Percentiles rank a stretch among this genome's conserved stretches.
Conservation (phyloP, 37 sponge, comb jelly and placozoan species). For the Geodia barretti region DNA sequence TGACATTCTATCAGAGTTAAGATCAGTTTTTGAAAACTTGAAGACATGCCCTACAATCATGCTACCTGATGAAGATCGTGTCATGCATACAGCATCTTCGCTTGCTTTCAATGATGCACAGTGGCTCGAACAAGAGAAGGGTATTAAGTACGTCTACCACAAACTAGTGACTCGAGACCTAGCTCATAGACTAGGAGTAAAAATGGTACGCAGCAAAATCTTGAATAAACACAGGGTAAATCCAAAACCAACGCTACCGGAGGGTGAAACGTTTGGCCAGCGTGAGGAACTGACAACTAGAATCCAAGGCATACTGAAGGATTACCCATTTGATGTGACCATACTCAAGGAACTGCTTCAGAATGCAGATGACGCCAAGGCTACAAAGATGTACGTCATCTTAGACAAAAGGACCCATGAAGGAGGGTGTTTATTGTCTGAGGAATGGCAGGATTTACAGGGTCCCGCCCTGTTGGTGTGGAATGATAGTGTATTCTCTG, state of each 20-base stretch:
- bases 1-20: neutral
- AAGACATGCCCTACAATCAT: neutral
- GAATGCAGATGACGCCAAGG: conserved; percentile 85
- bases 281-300: conserved; percentile 10
- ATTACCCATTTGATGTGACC: conserved; percentile 43
- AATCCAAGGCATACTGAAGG: conserved; percentile 40
- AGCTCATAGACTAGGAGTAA: conserved; percentile 14
- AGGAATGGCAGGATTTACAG: conserved; percentile 50
- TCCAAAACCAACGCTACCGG: neutral
- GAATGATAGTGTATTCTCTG: conserved; percentile 52
- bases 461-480: conserved; percentile 63
- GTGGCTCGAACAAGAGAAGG: conserved; percentile 13
- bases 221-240: neutral
- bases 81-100: neutral
- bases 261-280: conserved; percentile 26
- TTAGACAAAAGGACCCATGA: conserved; percentile 57
- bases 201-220: neutral
- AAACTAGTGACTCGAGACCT: neutral
- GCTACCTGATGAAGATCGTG: conserved; percentile 11
- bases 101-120: conserved; percentile 36
- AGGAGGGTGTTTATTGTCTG: neutral
- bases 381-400: conserved; percentile 67
- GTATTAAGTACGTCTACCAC: neutral
- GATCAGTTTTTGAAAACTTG: neutral
- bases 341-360: conserved; percentile 67